These are phyloP conservation scores for Linyphia triangularis DNA, from an alignment of 2,888 invertebrate species.

Conservation along the genomic window DNA sequence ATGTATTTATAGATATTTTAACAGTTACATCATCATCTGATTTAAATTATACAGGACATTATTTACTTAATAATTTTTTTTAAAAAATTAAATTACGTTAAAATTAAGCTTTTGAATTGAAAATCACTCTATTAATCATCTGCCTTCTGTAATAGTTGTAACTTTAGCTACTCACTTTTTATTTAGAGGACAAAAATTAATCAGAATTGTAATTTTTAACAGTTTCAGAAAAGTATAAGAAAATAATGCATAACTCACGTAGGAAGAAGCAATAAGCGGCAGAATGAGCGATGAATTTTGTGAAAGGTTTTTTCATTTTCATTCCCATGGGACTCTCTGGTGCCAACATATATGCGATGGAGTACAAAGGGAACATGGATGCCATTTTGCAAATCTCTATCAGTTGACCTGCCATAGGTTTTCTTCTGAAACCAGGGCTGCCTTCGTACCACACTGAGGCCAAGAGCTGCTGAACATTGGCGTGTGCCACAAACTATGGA, in stretches of 20 bases:
- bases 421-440: constrained; percentile 81
- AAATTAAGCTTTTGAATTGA: too few relatives aligned
- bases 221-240: too few relatives aligned
- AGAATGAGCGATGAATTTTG: constrained; percentile 82
- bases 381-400: constrained; percentile 80
- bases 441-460: constrained; percentile 86
- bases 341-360: constrained; percentile 81
- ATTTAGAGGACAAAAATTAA: too few relatives aligned
- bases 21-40: too few relatives aligned
- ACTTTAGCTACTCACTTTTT: too few relatives aligned
- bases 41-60: too few relatives aligned
- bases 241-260: constrained; percentile 79
- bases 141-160: too few relatives aligned
- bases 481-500: constrained; percentile 95
- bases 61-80: too few relatives aligned
- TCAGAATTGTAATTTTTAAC: too few relatives aligned
- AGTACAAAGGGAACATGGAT: constrained; percentile 81
- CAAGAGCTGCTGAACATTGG: constrained; percentile 96
- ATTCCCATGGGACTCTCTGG: constrained; percentile 80
- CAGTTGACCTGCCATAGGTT: constrained; percentile 80
- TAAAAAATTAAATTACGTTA: too few relatives aligned
- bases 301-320: constrained; percentile 81
- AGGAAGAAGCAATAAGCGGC: constrained; percentile 82
- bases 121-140: too few relatives aligned
- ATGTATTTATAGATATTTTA: too few relatives aligned